These are phyloP conservation scores for Otocyon megalotis DNA, from an alignment of 2,113 vertebrate genomes.

Conservation along the genomic window DNA sequence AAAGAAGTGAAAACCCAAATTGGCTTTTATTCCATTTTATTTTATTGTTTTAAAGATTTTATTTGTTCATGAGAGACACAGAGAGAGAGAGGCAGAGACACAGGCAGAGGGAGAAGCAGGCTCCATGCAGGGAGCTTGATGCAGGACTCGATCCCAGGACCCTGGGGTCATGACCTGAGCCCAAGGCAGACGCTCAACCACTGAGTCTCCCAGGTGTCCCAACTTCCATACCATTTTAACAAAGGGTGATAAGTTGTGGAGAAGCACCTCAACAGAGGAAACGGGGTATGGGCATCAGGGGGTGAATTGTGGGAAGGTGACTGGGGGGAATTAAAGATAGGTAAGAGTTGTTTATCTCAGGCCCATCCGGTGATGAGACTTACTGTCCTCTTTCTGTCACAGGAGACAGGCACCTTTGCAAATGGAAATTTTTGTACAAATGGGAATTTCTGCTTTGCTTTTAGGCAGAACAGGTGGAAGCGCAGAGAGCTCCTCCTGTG, in stretches of 20 bases:
- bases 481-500: background rate
- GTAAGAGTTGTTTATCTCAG: background rate
- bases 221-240: background rate
- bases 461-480: background rate
- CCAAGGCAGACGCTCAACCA: no score
- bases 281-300: background rate
- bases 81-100: no score
- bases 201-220: no score
- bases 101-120: no score
- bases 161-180: no score
- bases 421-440: background rate
- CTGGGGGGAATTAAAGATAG: background rate
- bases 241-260: background rate
- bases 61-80: no score
- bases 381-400: background rate
- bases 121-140: no score
- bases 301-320: background rate
- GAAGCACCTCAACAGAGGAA: background rate
- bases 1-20: background rate
- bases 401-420: background rate
- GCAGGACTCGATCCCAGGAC: no score
- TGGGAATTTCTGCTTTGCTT: background rate
- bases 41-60: no score
- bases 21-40: background rate
- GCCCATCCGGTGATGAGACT: background rate